Evolutionary conservation across 2,797 vertebrate species (phyloP).

Genomic region (Tadarida brasiliensis): DNA sequence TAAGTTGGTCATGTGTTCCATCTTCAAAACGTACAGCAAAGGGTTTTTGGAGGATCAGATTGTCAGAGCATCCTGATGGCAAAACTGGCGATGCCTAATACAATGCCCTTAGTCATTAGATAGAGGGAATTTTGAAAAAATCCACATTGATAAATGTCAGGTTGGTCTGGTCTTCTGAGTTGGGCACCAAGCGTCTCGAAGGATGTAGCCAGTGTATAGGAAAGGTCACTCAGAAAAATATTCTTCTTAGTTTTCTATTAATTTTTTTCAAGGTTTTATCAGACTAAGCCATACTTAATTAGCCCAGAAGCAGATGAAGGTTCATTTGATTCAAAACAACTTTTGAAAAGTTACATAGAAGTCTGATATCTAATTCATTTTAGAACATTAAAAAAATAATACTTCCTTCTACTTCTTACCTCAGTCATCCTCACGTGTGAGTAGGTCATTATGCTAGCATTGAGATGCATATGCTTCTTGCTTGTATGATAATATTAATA

Average conservation of each 20-base stretch:
- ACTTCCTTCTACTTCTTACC: background rate
- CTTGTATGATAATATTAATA: background rate
- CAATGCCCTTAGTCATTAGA: background rate
- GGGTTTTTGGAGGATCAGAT: background rate
- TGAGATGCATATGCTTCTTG: background rate
- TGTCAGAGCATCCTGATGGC: background rate
- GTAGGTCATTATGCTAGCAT: background rate
- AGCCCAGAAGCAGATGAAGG: background rate
- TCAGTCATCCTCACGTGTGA: background rate
- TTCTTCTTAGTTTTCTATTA: background rate
- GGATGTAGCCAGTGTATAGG: background rate
- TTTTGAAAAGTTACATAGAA: background rate
- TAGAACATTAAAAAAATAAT: background rate
- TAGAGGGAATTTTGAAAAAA: background rate
- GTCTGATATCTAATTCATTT: background rate
- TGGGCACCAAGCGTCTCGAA: background rate
- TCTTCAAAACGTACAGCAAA: background rate
- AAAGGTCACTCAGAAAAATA: constrained; percentile 32
- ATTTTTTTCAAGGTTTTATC: constrained; percentile 11
- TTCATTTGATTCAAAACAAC: constrained; percentile 15
- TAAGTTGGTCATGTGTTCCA: background rate
- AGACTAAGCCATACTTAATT: background rate
- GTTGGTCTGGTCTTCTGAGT: background rate
- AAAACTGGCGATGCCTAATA: background rate
- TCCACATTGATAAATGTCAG: background rate